These are phyloP conservation scores for Willisornis vidua DNA, from an alignment of 2,113 vertebrate species.

Conservation along the genomic window DNA sequence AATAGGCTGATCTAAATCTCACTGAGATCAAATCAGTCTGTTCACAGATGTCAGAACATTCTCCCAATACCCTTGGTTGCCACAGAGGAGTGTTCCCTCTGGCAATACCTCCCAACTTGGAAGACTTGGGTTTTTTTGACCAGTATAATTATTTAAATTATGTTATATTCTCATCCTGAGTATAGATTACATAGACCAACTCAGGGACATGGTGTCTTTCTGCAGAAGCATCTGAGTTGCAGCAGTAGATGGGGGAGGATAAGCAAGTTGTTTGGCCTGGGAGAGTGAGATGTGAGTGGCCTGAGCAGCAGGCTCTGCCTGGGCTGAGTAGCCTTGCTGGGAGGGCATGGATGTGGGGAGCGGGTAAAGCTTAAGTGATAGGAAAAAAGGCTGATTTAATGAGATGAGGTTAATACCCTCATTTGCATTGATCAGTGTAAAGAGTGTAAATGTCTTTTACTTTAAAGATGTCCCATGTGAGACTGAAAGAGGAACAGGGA, in stretches of 20 bases:
- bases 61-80: not conserved
- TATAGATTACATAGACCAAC: not conserved
- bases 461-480: not conserved
- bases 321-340: not conserved
- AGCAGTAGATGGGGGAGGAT: not conserved
- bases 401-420: not conserved
- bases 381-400: not conserved
- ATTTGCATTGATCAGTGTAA: not conserved
- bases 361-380: not conserved
- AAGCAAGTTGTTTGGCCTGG: not conserved
- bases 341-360: not conserved
- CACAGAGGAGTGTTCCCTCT: not conserved
- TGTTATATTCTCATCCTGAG: not conserved
- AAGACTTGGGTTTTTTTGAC: not conserved
- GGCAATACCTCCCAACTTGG: not conserved
- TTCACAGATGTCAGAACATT: not conserved
- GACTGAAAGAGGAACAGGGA: not conserved
- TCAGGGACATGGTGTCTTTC: not conserved
- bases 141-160: not conserved
- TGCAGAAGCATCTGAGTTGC: not conserved
- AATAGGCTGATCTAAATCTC: not conserved
- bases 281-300: not conserved
- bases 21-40: not conserved
- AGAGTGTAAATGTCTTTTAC: not conserved
- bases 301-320: not conserved